Evolutionary conservation across 2,113 vertebrate genomes (phyloP).

Genomic region (Natator depressus): DNA sequence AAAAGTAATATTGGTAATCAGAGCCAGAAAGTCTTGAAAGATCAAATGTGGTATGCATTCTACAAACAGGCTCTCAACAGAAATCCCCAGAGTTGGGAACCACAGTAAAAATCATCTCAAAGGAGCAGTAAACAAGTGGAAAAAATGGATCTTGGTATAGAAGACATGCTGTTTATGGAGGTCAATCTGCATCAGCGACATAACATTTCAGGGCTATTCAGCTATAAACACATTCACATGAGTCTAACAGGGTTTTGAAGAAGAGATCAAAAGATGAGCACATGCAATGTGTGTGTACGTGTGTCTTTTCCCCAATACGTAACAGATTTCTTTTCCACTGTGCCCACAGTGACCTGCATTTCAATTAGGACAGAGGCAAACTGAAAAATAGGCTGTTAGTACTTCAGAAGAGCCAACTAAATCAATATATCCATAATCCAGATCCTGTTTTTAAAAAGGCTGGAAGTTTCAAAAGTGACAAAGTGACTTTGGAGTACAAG

Average conservation of each 20-base stretch:
- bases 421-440: rapidly evolving
- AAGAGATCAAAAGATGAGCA: constrained; percentile 54
- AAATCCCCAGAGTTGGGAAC: constrained; percentile 53
- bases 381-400: constrained; percentile 30
- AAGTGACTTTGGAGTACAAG: background rate
- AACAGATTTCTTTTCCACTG: constrained; percentile 38
- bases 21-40: constrained; percentile 64
- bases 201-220: constrained; percentile 52
- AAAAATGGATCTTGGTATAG: constrained; percentile 50
- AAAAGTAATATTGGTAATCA: constrained; percentile 46
- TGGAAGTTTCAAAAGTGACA: background rate
- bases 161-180: constrained; percentile 67
- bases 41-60: constrained; percentile 50
- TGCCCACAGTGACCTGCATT: background rate
- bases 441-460: background rate
- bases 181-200: constrained; percentile 55
- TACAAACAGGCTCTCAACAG: constrained; percentile 57
- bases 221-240: constrained; percentile 41
- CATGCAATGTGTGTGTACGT: background rate
- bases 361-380: constrained; percentile 15
- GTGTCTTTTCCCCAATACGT: background rate
- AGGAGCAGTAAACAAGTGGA: constrained; percentile 46
- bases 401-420: background rate
- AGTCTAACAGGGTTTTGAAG: constrained; percentile 5
- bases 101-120: constrained; percentile 64